Evolutionary conservation across 2,888 invertebrate genomes (phyloP).

Genomic region (Andricus quercusramuli): DNA sequence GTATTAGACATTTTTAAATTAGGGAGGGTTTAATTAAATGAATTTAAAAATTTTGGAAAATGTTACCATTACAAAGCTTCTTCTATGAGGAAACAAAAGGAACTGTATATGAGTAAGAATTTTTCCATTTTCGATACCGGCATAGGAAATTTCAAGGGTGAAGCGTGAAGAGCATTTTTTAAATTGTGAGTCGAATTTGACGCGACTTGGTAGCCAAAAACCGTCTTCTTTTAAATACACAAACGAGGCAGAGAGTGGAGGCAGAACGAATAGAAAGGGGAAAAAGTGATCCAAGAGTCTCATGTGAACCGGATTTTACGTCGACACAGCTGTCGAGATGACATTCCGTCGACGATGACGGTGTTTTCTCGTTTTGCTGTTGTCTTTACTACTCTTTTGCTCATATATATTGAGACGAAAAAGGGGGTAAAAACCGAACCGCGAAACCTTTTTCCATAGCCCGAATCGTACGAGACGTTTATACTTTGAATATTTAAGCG

Average conservation of each 20-base stretch:
- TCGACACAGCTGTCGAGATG: constrained; percentile 28
- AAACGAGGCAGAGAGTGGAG: not conserved
- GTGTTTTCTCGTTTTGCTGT: not conserved
- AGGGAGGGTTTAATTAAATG: too few species aligned
- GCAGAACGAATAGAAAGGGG: not conserved
- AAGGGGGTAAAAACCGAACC: not conserved
- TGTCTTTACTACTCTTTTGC: not conserved
- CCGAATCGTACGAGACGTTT: not conserved
- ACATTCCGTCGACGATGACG: constrained; percentile 16
- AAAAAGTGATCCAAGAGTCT: constrained; percentile 24
- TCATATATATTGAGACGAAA: not conserved
- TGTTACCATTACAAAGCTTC: too few species aligned
- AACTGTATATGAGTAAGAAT: not conserved
- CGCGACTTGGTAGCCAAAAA: not conserved
- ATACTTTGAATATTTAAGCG: not conserved
- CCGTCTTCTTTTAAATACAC: not conserved
- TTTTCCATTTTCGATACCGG: not conserved
- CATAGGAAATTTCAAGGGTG: not conserved
- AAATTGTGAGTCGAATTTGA: not conserved
- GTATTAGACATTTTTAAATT: too few species aligned
- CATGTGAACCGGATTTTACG: constrained; percentile 38
- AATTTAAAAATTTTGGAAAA: too few species aligned
- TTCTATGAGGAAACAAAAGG: too few species aligned
- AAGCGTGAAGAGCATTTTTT: not conserved
- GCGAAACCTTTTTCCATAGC: not conserved